Evolutionary conservation across 2,888 invertebrate genomes (phyloP).

Genomic region (Acanthopleura granulata): DNA sequence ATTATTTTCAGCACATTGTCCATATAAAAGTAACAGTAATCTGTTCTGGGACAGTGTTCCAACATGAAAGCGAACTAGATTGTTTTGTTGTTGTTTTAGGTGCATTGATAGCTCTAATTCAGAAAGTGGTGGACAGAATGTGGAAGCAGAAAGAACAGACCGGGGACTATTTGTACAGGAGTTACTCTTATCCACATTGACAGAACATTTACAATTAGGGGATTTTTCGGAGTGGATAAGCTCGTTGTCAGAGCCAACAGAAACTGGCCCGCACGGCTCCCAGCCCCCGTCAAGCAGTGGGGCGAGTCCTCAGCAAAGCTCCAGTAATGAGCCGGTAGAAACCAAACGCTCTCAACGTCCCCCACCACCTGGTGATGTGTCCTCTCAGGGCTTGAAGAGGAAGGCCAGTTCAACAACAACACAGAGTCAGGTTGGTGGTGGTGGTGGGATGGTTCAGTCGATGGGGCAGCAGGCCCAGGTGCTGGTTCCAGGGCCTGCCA

Average conservation of each 20-base stretch:
- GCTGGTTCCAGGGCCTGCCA: slow-evolving; percentile 24
- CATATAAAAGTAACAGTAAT: no score
- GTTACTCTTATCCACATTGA: slow-evolving; percentile 77
- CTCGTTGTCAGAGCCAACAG: not conserved
- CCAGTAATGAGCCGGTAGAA: not conserved
- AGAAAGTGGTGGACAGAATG: not conserved
- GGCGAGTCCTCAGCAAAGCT: not conserved
- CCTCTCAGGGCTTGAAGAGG: slow-evolving; percentile 23
- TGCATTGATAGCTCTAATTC: slow-evolving; percentile 26
- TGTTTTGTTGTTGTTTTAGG: slow-evolving; percentile 23
- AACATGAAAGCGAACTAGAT: not conserved
- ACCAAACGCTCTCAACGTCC: slow-evolving; percentile 3
- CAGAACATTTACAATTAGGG: slow-evolving; percentile 61
- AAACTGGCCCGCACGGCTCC: not conserved
- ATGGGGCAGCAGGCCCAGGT: slow-evolving; percentile 23
- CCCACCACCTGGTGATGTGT: not conserved
- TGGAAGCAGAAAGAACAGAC: slow-evolving; percentile 70
- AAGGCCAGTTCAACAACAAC: slow-evolving; percentile 18
- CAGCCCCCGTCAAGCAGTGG: not conserved
- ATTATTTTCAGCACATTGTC: no score
- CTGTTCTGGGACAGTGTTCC: not conserved
- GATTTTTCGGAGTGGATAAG: slow-evolving; percentile 13
- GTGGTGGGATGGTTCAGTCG: slow-evolving; percentile 18
- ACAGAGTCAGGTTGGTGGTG: slow-evolving; percentile 23
- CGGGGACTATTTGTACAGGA: slow-evolving; percentile 80